Conservation (phyloP, 2,797 vertebrate genomes). For the Silurus lanzhouensis region DNA sequence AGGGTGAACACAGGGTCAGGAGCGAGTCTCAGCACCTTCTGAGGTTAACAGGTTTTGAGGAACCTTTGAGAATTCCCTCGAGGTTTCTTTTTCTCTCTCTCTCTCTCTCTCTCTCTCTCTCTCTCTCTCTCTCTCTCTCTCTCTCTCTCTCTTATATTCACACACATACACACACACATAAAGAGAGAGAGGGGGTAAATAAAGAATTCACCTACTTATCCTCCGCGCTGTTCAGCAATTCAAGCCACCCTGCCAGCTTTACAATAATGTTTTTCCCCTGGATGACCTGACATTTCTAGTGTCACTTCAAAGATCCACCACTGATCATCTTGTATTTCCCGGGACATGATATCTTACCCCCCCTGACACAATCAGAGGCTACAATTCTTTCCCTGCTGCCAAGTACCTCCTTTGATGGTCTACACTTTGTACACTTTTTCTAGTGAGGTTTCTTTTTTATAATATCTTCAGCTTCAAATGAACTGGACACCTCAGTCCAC, state of each 20-base stretch:
- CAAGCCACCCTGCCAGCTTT: conserved; percentile 41
- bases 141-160: conserved; percentile 47
- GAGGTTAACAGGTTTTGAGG: conserved; percentile 27
- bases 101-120: no score
- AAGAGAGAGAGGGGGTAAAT: conserved; percentile 37
- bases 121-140: neutral
- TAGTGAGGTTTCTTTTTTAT: neutral
- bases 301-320: conserved; percentile 22
- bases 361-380: conserved; percentile 9
- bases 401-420: no score
- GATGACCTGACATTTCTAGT: conserved; percentile 49
- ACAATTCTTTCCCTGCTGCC: conserved; percentile 11
- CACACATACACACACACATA: conserved; percentile 43
- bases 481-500: neutral
- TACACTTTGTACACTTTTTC: neutral
- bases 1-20: conserved; percentile 51
- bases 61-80: conserved; percentile 16
- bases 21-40: neutral
- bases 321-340: conserved; percentile 55
- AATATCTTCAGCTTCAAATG: neutral
- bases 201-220: conserved; percentile 54
- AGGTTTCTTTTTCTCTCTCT: conserved; percentile 27
- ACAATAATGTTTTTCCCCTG: conserved; percentile 48
- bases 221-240: conserved; percentile 35
- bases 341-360: conserved; percentile 11